Evolutionary conservation across 2,888 invertebrate species (phyloP).

Genomic region (Coleophora deauratella): DNA sequence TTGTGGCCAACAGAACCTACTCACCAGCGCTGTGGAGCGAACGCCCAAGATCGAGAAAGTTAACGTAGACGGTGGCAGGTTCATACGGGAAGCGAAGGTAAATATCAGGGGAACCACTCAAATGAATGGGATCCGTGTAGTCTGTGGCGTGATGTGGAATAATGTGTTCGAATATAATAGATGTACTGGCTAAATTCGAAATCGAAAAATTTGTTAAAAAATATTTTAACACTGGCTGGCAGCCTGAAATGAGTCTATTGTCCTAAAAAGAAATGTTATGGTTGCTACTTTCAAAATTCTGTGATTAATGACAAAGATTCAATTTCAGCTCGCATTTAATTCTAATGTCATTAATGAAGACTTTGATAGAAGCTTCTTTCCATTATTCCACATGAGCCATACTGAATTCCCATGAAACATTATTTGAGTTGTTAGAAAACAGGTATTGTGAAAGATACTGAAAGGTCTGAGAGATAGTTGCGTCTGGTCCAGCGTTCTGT

Average conservation of each 20-base stretch:
- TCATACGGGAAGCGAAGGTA: constrained; percentile 99
- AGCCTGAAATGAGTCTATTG: no score
- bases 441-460: constrained; percentile 42
- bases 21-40: constrained; percentile 94
- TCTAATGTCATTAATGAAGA: no score
- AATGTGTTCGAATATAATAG: neutral
- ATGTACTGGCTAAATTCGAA: neutral
- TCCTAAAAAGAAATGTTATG: no score
- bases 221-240: no score
- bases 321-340: no score
- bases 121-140: constrained; percentile 11
- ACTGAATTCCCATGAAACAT: no score
- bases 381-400: no score
- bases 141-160: constrained; percentile 31
- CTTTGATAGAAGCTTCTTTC: no score
- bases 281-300: no score
- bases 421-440: no score
- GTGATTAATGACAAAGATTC: no score
- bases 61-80: constrained; percentile 95
- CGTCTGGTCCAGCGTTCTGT: constrained; percentile 52
- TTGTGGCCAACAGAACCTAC: constrained; percentile 82
- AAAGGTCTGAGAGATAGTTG: constrained; percentile 37
- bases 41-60: constrained; percentile 96
- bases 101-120: constrained; percentile 39
- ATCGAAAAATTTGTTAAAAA: no score